phyloP scores from a whole-genome alignment of 2,888 invertebrate genomes.

The Helicoverpa assulta region DNA sequence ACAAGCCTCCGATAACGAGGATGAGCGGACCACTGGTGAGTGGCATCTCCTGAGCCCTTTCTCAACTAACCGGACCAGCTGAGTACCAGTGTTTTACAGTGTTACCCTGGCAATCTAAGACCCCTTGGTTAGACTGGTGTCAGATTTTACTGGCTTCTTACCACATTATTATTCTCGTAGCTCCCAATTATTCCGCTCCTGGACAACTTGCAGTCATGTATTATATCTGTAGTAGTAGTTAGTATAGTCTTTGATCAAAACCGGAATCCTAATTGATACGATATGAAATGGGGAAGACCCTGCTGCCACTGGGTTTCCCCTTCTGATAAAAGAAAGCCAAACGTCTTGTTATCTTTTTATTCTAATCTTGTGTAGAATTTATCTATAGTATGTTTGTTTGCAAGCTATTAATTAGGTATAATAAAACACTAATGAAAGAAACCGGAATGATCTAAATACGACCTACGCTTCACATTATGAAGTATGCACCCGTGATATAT shows the following conservation, averaged over 20 bases:
- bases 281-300: too few species aligned
- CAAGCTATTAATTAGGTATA: neutral
- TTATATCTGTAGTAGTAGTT: too few species aligned
- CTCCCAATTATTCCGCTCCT: too few species aligned
- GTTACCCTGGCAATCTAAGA: too few species aligned
- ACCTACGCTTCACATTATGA: neutral
- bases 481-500: constrained; percentile 5
- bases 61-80: too few species aligned
- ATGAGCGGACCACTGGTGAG: constrained; percentile 80
- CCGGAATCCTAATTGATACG: too few species aligned
- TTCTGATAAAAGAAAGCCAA: neutral
- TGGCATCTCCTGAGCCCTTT: neutral
- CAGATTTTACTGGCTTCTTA: too few species aligned
- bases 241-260: too few species aligned
- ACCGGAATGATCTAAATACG: neutral
- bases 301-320: neutral
- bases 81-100: too few species aligned
- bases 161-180: too few species aligned
- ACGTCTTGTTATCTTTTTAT: neutral
- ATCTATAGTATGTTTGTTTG: neutral
- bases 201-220: too few species aligned
- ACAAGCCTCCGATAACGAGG: constrained; percentile 89
- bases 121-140: too few species aligned
- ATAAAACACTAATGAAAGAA: neutral
- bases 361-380: neutral